Evolutionary conservation across 2,797 vertebrate species (phyloP).

Genomic region (Fistularia commersonii): DNA sequence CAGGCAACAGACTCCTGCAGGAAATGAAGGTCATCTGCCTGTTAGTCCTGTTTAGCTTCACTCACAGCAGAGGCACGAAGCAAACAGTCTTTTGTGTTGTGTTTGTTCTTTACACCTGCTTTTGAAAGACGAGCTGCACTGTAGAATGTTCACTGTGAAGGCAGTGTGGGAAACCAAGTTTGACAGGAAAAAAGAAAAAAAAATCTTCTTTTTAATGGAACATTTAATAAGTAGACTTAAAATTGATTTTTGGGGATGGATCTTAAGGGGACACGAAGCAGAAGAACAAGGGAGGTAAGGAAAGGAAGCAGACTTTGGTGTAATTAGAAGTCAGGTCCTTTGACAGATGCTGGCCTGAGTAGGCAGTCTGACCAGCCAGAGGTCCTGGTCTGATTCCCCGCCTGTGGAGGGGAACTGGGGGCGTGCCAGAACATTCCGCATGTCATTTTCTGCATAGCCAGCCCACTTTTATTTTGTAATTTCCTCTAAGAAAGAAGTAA

Average conservation of each 20-base stretch:
- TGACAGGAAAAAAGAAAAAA: too few species aligned
- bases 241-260: background rate
- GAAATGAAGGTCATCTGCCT: constrained; percentile 45
- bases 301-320: constrained; percentile 12
- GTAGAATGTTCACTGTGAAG: background rate
- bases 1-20: constrained; percentile 23
- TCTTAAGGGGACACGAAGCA: constrained; percentile 6
- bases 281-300: background rate
- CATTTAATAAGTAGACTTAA: background rate
- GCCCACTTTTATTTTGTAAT: constrained; percentile 58
- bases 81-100: constrained; percentile 30
- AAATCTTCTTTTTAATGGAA: background rate
- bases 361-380: constrained; percentile 32
- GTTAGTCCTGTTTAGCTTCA: constrained; percentile 45
- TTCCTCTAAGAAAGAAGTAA: constrained; percentile 36
- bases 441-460: constrained; percentile 63
- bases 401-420: constrained; percentile 53
- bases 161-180: background rate
- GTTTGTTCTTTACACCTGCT: constrained; percentile 10
- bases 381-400: constrained; percentile 41
- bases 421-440: constrained; percentile 67
- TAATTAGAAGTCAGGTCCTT: constrained; percentile 36
- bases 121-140: background rate
- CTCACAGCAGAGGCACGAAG: constrained; percentile 27
- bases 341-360: constrained; percentile 24